Conservation (phyloP, 2,797 vertebrate species). For the Distichodus sexfasciatus region DNA sequence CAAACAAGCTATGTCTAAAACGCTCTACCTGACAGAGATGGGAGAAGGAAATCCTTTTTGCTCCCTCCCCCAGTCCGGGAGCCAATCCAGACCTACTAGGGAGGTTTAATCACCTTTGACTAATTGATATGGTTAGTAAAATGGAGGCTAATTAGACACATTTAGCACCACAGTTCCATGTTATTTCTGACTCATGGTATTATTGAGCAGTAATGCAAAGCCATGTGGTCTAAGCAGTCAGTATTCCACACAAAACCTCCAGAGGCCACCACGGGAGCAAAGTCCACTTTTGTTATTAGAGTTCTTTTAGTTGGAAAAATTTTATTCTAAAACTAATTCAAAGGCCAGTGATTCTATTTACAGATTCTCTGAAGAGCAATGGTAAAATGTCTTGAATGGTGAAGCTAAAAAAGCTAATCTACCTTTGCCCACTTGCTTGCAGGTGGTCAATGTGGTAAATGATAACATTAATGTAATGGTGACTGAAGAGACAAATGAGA, state of each 20-base stretch:
- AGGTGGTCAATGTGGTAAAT: too few relatives aligned
- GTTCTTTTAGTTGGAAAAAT: not conserved
- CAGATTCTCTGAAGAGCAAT: not conserved
- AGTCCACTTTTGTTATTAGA: not conserved
- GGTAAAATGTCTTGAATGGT: not conserved
- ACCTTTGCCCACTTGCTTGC: not conserved
- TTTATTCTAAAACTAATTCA: not conserved
- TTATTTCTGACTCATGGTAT: conserved; percentile 31
- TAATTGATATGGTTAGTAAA: conserved; percentile 56
- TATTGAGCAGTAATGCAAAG: conserved; percentile 4
- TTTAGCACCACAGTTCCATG: conserved; percentile 19
- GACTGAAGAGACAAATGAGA: too few relatives aligned
- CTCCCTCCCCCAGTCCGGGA: not conserved
- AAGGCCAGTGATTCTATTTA: not conserved
- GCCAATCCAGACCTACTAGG: conserved; percentile 37
- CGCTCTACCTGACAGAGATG: conserved; percentile 27
- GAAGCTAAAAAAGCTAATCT: not conserved
- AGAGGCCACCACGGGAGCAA: not conserved
- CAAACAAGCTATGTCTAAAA: conserved; percentile 1
- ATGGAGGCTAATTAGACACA: conserved; percentile 44
- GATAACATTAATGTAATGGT: too few relatives aligned
- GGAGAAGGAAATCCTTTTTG: not conserved
- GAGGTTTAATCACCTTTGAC: conserved; percentile 47
- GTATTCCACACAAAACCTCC: conserved; percentile 4
- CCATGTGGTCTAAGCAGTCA: conserved; percentile 17